Percentiles rank a stretch among this genome's conserved stretches.
These are phyloP conservation scores for Mizuhopecten yessoensis DNA, from an alignment of 1,140 invertebrate species.

Conservation along the genomic window DNA sequence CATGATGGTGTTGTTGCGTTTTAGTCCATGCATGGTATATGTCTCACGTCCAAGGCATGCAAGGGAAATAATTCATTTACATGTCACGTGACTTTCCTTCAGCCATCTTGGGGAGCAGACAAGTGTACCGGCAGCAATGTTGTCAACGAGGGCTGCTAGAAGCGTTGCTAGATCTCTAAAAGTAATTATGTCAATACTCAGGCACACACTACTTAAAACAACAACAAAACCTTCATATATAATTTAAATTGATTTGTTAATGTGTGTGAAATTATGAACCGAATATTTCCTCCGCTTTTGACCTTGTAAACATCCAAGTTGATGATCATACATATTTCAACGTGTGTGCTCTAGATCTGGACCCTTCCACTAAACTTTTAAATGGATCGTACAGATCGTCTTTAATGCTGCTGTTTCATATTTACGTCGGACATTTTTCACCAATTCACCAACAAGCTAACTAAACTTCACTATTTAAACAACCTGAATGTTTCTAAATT, in stretches of 20 bases:
- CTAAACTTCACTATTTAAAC: too few relatives aligned
- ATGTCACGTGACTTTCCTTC: constrained; percentile 6
- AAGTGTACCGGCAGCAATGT: constrained; percentile 30
- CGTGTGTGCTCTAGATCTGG: too few relatives aligned
- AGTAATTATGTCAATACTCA: not conserved
- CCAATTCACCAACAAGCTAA: too few relatives aligned
- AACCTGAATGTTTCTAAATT: too few relatives aligned
- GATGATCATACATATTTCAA: not conserved
- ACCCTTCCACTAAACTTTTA: too few relatives aligned
- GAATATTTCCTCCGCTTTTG: not conserved
- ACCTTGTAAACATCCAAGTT: not conserved
- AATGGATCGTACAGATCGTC: too few relatives aligned
- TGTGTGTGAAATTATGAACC: not conserved
- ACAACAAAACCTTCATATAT: not conserved
- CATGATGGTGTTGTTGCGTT: too few relatives aligned
- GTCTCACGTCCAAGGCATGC: too few relatives aligned
- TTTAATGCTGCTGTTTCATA: too few relatives aligned
- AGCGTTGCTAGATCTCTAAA: not conserved
- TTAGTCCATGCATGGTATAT: too few relatives aligned
- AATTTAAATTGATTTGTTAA: not conserved
- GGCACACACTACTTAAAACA: not conserved
- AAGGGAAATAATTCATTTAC: not conserved
- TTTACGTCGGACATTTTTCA: too few relatives aligned
- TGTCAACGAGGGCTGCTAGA: constrained; percentile 36
- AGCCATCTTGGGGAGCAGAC: constrained; percentile 16